Evolutionary conservation across 2,888 invertebrate genomes (phyloP), one percentile per base, ranked within the genome.

Genomic region (Tuberolachnus salignus): DNA sequence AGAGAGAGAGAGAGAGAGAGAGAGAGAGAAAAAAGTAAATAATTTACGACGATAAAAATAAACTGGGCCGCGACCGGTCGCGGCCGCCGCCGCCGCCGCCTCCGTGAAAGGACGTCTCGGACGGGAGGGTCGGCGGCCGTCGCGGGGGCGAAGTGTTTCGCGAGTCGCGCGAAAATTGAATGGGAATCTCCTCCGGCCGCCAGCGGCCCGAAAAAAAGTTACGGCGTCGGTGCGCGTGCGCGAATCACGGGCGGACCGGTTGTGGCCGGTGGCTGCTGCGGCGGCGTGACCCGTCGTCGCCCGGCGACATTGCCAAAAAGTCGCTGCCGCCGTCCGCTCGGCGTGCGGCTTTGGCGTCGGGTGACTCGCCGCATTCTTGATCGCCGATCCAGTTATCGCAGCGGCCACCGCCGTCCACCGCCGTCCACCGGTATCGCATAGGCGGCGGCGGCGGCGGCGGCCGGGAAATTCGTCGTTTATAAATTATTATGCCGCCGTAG

Each of bases 341-440:
- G 63, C 34, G 63, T 3, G 61, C 11, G 44, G 46, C 11, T 26
- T 11, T n/a, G 44, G 49, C 67, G 67, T n/a, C 59, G 26, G 59
- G 23, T 21, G 70, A 70, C 71, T 49, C 42, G 55, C 49, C 66
- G 75, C 75, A 67, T 75, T 75, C 75, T 66, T 75, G 55, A 66
- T 44, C 44, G 44, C 75, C 66, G 75, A 75, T 75, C 75, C 75
- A 75, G 75, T 75, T 75, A 75, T 75, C 75, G 75, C 46, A n/a
- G 26, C 63, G 11, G 42, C 51, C 14, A 44, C 44, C n/a, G n/a
- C n/a, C n/a, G 1, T 34, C 21, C 14, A n/a, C n/a, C 26, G 42
- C 14, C n/a, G n/a, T n/a, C n/a, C n/a, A n/a, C 14, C 70, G 57
- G 26, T 59, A 26, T 34, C 14, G 42, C 16, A n/a, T 1, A 14